Percentiles rank a stretch among this genome's conserved stretches.
Conservation (phyloP, 2,113 vertebrate species). For the Platysternon megacephalum region DNA sequence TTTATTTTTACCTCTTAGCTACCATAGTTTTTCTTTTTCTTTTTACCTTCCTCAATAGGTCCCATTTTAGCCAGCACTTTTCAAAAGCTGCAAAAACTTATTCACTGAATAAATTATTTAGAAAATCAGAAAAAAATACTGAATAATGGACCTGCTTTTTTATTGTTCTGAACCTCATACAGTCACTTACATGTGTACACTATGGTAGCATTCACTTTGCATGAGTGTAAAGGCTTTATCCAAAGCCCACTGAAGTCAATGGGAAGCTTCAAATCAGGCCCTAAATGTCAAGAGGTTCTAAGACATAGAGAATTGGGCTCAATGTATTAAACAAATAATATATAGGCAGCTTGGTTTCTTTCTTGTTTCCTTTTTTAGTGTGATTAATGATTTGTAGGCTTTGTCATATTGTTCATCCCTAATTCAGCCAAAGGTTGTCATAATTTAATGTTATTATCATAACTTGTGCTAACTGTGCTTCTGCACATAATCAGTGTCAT, state of each 20-base stretch:
- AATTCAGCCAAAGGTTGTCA: background rate
- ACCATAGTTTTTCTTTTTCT: background rate
- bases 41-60: background rate
- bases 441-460: background rate
- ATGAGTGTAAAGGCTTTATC: background rate
- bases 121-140: background rate
- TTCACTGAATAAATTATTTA: background rate
- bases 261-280: background rate
- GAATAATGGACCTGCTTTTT: too few species aligned
- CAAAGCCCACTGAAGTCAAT: background rate
- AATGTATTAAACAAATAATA: background rate
- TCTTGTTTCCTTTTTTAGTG: background rate
- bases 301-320: fast-evolving
- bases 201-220: background rate
- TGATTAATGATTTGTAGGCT: background rate
- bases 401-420: background rate
- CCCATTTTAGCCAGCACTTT: background rate
- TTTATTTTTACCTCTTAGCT: background rate
- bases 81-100: background rate
- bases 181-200: background rate
- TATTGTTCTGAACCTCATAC: background rate
- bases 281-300: background rate
- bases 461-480: background rate
- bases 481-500: background rate
- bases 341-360: fast-evolving